A percentile compares a stretch with the other conserved stretches of the same genome.
Evolutionary conservation across 2,888 invertebrate genomes (phyloP).

Genomic region (Eupithecia insigniata): DNA sequence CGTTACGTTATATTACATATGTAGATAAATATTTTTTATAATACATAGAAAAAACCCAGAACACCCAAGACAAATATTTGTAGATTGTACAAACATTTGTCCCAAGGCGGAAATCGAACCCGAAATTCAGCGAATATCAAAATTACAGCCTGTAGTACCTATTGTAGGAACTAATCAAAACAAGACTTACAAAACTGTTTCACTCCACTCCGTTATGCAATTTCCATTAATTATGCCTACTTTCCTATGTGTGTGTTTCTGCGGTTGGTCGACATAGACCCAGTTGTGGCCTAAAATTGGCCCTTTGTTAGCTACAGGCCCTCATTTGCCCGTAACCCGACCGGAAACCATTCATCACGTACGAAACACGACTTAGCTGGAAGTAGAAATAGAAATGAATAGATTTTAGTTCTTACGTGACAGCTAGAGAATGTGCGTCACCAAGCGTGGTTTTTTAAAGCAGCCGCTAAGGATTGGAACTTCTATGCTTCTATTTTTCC

Average conservation of each 20-base stretch:
- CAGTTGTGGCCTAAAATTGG: background rate
- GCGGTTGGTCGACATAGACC: background rate
- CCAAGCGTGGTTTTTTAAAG: too few species aligned
- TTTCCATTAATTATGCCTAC: background rate
- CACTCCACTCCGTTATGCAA: background rate
- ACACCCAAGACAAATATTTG: too few species aligned
- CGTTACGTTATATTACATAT: too few species aligned
- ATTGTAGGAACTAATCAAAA: too few species aligned
- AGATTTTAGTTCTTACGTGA: background rate
- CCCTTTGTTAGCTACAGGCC: background rate
- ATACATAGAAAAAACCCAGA: too few species aligned
- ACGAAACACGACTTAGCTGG: background rate
- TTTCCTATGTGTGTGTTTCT: background rate
- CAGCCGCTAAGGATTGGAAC: too few species aligned
- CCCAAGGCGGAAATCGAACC: too few species aligned
- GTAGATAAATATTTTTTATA: too few species aligned
- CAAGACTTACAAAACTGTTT: background rate
- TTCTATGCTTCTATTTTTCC: too few species aligned
- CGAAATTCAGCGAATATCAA: too few species aligned
- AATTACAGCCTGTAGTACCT: too few species aligned
- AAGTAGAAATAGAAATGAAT: background rate
- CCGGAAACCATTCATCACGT: constrained; percentile 1
- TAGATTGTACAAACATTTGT: too few species aligned
- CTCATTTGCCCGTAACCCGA: background rate
- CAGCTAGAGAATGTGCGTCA: background rate